Base-by-base conservation (phyloP, 2,797 vertebrate species). In the Premnoplex brunnescens region DNA sequence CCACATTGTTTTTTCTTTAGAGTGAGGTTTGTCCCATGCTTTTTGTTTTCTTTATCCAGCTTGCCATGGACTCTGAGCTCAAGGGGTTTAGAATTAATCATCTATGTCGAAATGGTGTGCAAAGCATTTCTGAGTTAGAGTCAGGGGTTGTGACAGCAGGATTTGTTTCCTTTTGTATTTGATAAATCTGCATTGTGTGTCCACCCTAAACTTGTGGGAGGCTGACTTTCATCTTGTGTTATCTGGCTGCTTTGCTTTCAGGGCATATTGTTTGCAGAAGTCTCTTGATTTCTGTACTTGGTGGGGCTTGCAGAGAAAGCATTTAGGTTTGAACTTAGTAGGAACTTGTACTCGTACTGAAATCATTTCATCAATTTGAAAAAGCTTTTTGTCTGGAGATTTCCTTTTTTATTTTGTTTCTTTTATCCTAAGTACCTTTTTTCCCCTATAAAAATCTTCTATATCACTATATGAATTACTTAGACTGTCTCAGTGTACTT, bases 281-380 rank as follows among this genome's bases (percentile, higher is more conserved):
- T 95, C 95, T 89, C 96, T 96, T 96, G 88, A 96, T 95, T 96
- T 96, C 95, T 91, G 78, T 96, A 92, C 91, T 96, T 91, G 72
- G 72, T 78, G 78, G 39, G 72, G 58, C 96, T 94, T 86, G 85
- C 95, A 89, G 96, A 92, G 95, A 93, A 95, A 62, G 85, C 89
- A 69, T 93, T 95, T 97, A 96, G 89, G 79, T 94, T 96, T 97
- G 92, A 95, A 96, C 95, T 95, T 96, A 69, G 95, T 92, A 76
- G 95, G 91, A 94, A 93, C 85, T 95, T 86, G 88, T 93, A 92
- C 84, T 96, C 44, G 3, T 85, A 92, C 77, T 76, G 89, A 90
- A 96, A 94, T 94, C 52, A 86, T 96, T 93, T 94, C 79, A 91
- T 95, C 87, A 88, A 9, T 91, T 88, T 94, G 66, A 93, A 96